Conservation (phyloP, 2,797 vertebrate genomes). For the Danio choprae region DNA sequence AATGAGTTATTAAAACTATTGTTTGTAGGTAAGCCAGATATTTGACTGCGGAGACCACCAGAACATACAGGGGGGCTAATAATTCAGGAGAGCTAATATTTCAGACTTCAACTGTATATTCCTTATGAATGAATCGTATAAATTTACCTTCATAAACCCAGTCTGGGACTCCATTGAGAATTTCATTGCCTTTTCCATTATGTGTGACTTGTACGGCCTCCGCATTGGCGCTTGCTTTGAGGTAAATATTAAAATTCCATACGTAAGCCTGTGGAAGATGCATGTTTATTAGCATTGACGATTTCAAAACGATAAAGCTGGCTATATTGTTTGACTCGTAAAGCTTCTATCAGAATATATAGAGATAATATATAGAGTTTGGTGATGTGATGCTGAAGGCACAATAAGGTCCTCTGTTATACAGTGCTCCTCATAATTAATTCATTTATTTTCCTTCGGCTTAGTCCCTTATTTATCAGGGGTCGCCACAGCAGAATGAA, state of each 20-base stretch:
- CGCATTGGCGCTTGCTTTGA: conserved; percentile 78
- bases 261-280: conserved; percentile 84
- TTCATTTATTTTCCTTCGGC: too few species aligned
- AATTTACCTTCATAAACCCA: conserved; percentile 95
- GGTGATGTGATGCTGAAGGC: not conserved
- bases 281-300: not conserved
- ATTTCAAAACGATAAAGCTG: not conserved
- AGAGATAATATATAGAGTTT: not conserved
- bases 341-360: not conserved
- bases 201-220: conserved; percentile 82
- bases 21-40: too few species aligned
- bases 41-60: too few species aligned
- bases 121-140: not conserved
- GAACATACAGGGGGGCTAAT: too few species aligned
- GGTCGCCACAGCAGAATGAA: too few species aligned
- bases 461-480: too few species aligned
- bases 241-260: conserved; percentile 88
- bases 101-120: too few species aligned
- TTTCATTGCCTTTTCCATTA: conserved; percentile 87
- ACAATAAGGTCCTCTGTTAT: too few species aligned
- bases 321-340: not conserved
- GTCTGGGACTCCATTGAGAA: conserved; percentile 95
- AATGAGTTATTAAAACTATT: too few species aligned
- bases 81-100: too few species aligned
- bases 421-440: too few species aligned